Percentiles rank a stretch among this genome's conserved stretches.
These are phyloP conservation scores for Stictonetta naevosa DNA, from an alignment of 2,113 vertebrate genomes.

Conservation along the genomic window DNA sequence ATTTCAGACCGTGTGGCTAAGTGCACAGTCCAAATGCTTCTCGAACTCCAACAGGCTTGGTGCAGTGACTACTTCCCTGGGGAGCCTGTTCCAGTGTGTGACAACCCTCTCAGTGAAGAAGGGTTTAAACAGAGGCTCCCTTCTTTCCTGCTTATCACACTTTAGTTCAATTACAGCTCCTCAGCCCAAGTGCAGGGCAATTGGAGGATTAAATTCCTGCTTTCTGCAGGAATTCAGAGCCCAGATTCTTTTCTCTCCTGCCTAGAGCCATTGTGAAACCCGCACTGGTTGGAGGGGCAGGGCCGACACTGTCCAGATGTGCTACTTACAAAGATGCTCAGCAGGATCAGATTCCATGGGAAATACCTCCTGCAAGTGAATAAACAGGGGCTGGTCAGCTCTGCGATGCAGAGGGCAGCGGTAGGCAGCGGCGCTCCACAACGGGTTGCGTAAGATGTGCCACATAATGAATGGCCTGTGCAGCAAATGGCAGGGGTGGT, in stretches of 20 bases:
- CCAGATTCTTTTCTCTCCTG: not conserved
- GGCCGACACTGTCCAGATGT: not conserved
- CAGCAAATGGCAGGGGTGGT: not conserved
- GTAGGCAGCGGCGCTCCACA: not conserved
- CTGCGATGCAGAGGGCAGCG: not conserved
- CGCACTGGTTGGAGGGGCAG: not conserved
- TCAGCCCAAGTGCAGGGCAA: not conserved
- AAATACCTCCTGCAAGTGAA: constrained; percentile 87
- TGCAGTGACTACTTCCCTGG: too few species aligned
- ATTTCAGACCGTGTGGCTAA: too few species aligned
- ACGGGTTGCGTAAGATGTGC: not conserved
- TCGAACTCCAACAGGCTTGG: too few species aligned
- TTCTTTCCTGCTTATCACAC: not conserved
- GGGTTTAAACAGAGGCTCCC: not conserved
- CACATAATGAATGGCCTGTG: not conserved
- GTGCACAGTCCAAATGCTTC: too few species aligned
- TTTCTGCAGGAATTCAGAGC: not conserved
- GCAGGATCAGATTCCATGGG: constrained; percentile 94
- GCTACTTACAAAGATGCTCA: constrained; percentile 90
- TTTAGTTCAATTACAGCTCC: not conserved
- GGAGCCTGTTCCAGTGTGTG: too few species aligned
- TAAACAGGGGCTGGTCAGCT: not conserved
- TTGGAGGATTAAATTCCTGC: not conserved
- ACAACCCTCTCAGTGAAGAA: too few species aligned
- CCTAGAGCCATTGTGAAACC: not conserved